These are phyloP conservation scores for Lacanobia oleracea DNA, from an alignment of 2,888 invertebrate species.

Conservation along the genomic window DNA sequence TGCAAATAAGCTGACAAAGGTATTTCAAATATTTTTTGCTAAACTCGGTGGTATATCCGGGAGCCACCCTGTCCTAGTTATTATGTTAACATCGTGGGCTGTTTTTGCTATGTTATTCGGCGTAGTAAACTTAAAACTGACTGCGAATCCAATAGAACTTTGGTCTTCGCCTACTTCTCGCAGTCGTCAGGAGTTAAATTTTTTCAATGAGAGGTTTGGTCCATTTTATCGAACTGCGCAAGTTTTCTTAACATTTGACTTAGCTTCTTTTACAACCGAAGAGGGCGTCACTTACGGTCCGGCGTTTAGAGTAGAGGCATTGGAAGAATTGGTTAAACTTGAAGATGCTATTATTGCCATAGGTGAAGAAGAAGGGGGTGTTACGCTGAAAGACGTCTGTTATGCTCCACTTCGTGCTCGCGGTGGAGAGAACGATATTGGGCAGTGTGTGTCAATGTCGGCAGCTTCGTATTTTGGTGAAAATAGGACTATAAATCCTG, in stretches of 20 bases:
- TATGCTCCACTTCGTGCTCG: constrained; percentile 95
- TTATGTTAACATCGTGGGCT: constrained; percentile 92
- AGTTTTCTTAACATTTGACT: constrained; percentile 94
- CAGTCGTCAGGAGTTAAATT: constrained; percentile 95
- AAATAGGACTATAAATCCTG: constrained; percentile 87
- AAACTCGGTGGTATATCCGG: constrained; percentile 91
- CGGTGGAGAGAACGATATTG: constrained; percentile 87
- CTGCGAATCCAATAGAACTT: constrained; percentile 97
- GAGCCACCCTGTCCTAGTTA: constrained; percentile 91
- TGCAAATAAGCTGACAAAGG: constrained; percentile 70
- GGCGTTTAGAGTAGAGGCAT: constrained; percentile 94
- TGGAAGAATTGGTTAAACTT: constrained; percentile 93
- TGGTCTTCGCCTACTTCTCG: constrained; percentile 97
- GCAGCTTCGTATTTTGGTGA: constrained; percentile 95
- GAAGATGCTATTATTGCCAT: constrained; percentile 92
- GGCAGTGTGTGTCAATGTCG: constrained; percentile 95
- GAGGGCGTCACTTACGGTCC: constrained; percentile 93
- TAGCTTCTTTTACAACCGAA: constrained; percentile 80
- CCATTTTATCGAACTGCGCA: constrained; percentile 98
- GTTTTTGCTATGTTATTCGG: constrained; percentile 92
- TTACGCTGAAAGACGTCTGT: constrained; percentile 92
- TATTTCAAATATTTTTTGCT: constrained; percentile 79
- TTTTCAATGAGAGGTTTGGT: constrained; percentile 96
- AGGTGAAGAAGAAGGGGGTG: constrained; percentile 89
- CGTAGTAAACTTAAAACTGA: constrained; percentile 92